These are phyloP conservation scores for Cyphomyrus plagiostoma DNA, from an alignment of 2,113 vertebrate species.

Conservation along the genomic window DNA sequence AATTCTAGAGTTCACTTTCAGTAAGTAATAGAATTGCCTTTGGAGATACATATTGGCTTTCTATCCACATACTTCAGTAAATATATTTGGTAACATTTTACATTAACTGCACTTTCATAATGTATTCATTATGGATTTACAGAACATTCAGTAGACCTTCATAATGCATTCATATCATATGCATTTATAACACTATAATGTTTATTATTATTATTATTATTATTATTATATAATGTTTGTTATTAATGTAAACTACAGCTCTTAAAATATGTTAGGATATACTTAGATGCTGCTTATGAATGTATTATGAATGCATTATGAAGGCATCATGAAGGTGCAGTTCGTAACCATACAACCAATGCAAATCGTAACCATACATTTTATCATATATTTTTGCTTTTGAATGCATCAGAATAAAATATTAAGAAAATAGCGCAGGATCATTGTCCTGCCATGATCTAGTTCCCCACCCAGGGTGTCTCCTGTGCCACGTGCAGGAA, in stretches of 20 bases:
- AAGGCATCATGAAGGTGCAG: neutral
- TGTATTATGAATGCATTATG: neutral
- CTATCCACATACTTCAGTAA: neutral
- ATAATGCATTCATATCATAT: too few relatives aligned
- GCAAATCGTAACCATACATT: neutral
- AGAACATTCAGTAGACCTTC: neutral
- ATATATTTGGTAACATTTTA: neutral
- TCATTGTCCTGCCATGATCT: neutral
- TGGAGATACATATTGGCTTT: neutral
- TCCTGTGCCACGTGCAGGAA: neutral
- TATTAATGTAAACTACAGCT: neutral
- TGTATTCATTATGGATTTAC: neutral
- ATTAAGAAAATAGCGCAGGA: neutral
- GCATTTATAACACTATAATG: too few relatives aligned
- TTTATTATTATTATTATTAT: neutral
- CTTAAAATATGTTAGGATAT: neutral
- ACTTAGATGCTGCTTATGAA: neutral
- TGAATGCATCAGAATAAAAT: neutral
- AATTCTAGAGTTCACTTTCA: neutral
- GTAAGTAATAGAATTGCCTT: neutral
- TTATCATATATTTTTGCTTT: neutral
- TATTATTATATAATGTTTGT: neutral
- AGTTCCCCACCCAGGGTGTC: neutral
- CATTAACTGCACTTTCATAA: neutral
- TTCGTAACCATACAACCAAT: neutral